Evolutionary conservation across 1,140 invertebrate genomes (phyloP), one percentile per base, ranked within the genome.

Genomic region (Danaus plexippus): DNA sequence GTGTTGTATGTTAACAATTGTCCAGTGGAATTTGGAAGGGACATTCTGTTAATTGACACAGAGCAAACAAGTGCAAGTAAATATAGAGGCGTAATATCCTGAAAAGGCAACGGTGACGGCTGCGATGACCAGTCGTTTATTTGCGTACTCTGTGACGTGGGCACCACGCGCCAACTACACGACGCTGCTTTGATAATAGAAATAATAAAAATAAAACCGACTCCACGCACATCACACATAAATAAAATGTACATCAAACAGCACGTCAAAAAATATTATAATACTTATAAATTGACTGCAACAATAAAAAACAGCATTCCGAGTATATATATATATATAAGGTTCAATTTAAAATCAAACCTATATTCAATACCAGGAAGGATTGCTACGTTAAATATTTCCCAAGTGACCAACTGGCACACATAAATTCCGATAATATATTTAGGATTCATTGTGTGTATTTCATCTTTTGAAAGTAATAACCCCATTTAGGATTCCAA

Each of bases 201-300:
- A 40, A 54, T 48, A 12, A 59, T n/a, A 40, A 32, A 13, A 48
- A 44, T 42, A 9, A 52, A 58, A 49, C 50, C 50, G 22, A 56
- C 43, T 42, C 3, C 15, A 15, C 15, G 15, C 15, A 15, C 15
- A 3, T 1, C 15, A 43, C 43, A 32, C 41, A 32, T 32, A 32
- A 52, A 61, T 59, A 62, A 53, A 62, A 42, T 52, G 56, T 47
- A 62, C 55, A 59, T 62, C 56, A 65, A 65, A 64, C 57, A 47
- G 40, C 52, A 46, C 13, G 50, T 59, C 41, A 52, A 59, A 54
- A 32, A 32, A 32, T 32, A 32, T 32, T 32, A 32, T 32, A 3
- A 32, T 32, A 32, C 22, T 7, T 32, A 32, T 32, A 32, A 32
- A 32, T 32, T 32, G 7, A 32, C 2, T 6, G 2, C 22, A 32